Evolutionary conservation across 1,140 invertebrate genomes (phyloP).

Genomic region (Lepidurus packardi): DNA sequence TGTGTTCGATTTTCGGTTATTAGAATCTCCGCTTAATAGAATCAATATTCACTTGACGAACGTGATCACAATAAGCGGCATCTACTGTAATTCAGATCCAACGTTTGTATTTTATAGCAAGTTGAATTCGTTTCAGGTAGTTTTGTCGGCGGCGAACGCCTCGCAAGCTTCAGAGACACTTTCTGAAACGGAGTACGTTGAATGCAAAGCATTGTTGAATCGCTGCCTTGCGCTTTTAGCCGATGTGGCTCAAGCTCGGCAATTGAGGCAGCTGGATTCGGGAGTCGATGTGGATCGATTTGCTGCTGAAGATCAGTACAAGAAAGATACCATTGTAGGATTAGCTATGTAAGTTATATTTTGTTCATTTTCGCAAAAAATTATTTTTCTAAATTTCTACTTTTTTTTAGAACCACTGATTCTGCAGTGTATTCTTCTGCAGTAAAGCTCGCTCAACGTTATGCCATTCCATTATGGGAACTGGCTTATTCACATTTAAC

Average conservation of each 20-base stretch:
- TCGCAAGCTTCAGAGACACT: background rate
- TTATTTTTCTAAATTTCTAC: background rate
- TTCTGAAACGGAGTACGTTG: background rate
- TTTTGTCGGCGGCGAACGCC: background rate
- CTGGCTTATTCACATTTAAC: slow-evolving; percentile 30
- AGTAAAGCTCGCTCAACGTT: slow-evolving; percentile 27
- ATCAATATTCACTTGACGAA: too few species aligned
- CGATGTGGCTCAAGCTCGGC: slow-evolving; percentile 47
- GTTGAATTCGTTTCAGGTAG: background rate
- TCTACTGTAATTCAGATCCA: background rate
- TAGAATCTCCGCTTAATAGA: too few species aligned
- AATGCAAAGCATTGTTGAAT: slow-evolving; percentile 5
- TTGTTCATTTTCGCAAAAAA: background rate
- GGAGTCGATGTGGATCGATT: slow-evolving; percentile 49
- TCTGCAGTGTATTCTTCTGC: slow-evolving; percentile 30
- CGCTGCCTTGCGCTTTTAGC: slow-evolving; percentile 39
- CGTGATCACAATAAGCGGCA: too few species aligned
- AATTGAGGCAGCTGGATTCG: slow-evolving; percentile 45
- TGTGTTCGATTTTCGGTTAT: background rate
- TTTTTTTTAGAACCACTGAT: slow-evolving; percentile 26
- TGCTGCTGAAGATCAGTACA: slow-evolving; percentile 47
- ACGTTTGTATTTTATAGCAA: background rate
- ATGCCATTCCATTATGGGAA: slow-evolving; percentile 30
- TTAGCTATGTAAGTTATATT: slow-evolving; percentile 48
- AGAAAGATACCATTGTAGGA: slow-evolving; percentile 50